Base-by-base conservation (phyloP, 2,113 vertebrate genomes). In the Rissa tridactyla region DNA sequence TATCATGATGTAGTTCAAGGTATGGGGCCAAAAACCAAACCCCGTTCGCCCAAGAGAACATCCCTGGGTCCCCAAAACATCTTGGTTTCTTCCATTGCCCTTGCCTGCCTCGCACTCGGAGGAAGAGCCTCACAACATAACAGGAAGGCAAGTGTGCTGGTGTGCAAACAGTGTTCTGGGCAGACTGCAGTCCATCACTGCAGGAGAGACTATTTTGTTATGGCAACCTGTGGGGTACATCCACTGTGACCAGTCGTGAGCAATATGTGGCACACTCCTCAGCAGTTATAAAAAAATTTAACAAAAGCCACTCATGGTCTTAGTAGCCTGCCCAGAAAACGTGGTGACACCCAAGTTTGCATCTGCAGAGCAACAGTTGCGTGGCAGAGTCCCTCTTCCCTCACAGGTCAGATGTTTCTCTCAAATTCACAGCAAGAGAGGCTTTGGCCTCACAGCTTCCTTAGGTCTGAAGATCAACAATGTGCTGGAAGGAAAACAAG, bases 71-170 rank as follows among this genome's bases (percentile, higher is more conserved):
- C 17, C 54, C 38, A 81, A 6, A 42, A 64, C 1, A 1, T 34
- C 22, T 57, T 47, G 7, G 22, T 52, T 85, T 47, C 51, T 79
- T 79, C 34, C n/a, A 32, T 15, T 57, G 34, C 13, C 12, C 29
- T 60, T 12, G 3, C 23, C 9, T 57, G 13, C 11, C 34, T 29
- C 0, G 1, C 0, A 1, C 49, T 14, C 52, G 25, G 13, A 75
- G 32, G 32, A 69, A 52, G 17, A 0, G 1, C 10, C n/a, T 62
- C 57, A 5, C 5, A 62, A 26, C 4, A 5, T 0, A 8, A 36
- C 14, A 57, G 32, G 22, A 78, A 78, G 17, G 42, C 30, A 84
- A 61, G 9, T 0, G 12, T 61, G 36, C 36, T 47, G 15, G 4
- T 3, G 2, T 18, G 18, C 6, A 4, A 18, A 49, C 32, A 42